Percentiles rank a stretch among this genome's conserved stretches.
Evolutionary conservation across 2,113 vertebrate species (phyloP).

Genomic region (Coturnix japonica): DNA sequence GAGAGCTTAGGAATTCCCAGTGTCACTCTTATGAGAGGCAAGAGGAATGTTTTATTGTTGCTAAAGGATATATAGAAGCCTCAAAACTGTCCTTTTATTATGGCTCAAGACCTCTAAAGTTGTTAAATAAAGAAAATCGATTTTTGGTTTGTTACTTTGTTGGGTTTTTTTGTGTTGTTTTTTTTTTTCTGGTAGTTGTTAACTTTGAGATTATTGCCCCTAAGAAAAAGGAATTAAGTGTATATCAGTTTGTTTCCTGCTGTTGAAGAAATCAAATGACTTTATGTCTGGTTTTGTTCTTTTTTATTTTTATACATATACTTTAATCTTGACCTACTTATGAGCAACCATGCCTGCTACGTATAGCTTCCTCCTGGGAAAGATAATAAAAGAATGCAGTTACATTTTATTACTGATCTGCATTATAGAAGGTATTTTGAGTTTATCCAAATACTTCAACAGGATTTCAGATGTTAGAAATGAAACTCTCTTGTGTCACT

Average conservation of each 20-base stretch:
- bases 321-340: not conserved
- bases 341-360: not conserved
- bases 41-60: constrained; percentile 21
- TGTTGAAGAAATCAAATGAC: not conserved
- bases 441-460: not conserved
- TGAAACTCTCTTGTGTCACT: not conserved
- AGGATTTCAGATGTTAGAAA: not conserved
- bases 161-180: not conserved
- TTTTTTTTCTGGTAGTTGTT: not conserved
- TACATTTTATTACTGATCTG: not conserved
- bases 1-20: not conserved
- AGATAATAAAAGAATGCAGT: not conserved
- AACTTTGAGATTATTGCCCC: constrained; percentile 2
- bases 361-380: not conserved
- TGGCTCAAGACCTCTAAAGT: not conserved
- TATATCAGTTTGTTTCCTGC: not conserved
- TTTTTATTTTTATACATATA: not conserved
- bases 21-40: not conserved
- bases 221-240: not conserved
- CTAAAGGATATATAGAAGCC: not conserved
- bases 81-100: constrained; percentile 26
- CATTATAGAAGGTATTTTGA: not conserved
- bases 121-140: constrained; percentile 2
- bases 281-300: not conserved
- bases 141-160: not conserved